phyloP scores from a whole-genome alignment of 2,888 invertebrate genomes.

The Ditula angustiorana region DNA sequence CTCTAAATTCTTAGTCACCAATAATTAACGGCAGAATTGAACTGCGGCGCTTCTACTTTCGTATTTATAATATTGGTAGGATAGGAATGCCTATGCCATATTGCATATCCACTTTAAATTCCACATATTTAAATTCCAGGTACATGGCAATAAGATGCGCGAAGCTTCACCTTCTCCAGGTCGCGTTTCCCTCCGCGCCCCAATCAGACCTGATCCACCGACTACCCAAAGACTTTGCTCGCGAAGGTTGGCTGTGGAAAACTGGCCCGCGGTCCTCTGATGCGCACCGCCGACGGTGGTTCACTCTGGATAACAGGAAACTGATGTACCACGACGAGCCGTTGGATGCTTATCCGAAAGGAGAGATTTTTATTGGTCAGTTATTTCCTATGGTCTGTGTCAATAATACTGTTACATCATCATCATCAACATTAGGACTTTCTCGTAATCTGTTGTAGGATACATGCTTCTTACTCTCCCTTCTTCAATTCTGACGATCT shows the following conservation, averaged over 20 bases:
- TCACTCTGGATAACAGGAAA: slow-evolving; percentile 94
- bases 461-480: no score
- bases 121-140: slow-evolving; percentile 54
- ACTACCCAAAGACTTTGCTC: slow-evolving; percentile 92
- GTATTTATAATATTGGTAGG: no score
- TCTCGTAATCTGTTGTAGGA: no score
- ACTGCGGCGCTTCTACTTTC: no score
- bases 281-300: slow-evolving; percentile 94
- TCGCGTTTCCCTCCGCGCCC: slow-evolving; percentile 92
- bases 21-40: no score
- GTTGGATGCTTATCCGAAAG: slow-evolving; percentile 94
- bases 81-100: no score
- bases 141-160: slow-evolving; percentile 93
- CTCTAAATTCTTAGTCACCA: no score
- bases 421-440: no score
- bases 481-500: no score
- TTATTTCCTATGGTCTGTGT: neutral
- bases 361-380: slow-evolving; percentile 94
- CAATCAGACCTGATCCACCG: slow-evolving; percentile 90
- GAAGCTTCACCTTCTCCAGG: slow-evolving; percentile 92
- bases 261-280: slow-evolving; percentile 93
- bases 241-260: slow-evolving; percentile 96
- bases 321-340: slow-evolving; percentile 97
- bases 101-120: no score
- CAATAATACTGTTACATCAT: no score